Base-by-base conservation (phyloP, 2,113 vertebrate species). In the Sakesphorus luctuosus region DNA sequence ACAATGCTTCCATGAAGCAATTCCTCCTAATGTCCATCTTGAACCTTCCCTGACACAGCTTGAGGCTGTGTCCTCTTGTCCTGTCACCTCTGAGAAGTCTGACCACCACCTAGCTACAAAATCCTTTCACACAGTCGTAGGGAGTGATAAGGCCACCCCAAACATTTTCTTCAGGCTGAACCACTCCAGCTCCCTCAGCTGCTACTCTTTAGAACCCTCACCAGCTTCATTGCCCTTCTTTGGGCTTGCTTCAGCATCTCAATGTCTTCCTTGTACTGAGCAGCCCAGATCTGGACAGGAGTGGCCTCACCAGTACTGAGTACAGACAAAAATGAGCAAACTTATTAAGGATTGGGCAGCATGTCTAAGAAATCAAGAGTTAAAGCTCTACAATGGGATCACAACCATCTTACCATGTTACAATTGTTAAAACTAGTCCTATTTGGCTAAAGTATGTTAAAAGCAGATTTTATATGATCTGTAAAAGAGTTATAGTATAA, bases 361-460 rank as follows among this genome's bases (percentile, higher is more conserved):
- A 75, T 7, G 3, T 40, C 55, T 74, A 17, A 92, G 71, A 50
- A 85, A 93, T 59, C 18, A 63, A 69, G 9, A 59, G 20, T 40
- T 79, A 68, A 68, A 62, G 6, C 11, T 80, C 1, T 0, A 18
- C 0, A 0, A 44, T 44, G 36, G 10, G 20, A 40, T 58, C 53
- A 46, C 36, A 65, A 33, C 3, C 5, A 33, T 59, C 3, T 74
- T 74, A 7, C 2, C 3, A 33, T 17, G 29, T 71, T 80, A 58
- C 13, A 80, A 18, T 56, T 52, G 2, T 25, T 87, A 59, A 17
- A 67, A 3, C 18, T 86, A 55, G n/a, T 36, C 19, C 18, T 67
- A 56, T 55, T 46, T 86, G 14, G 12, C 33, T 89, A 65, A 89
- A 73, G 49, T 28, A 67, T 17, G 2, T 76, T 80, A 69, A 85